These are phyloP conservation scores for Macropodus opercularis DNA, from an alignment of 2,797 vertebrate genomes.

Conservation along the genomic window DNA sequence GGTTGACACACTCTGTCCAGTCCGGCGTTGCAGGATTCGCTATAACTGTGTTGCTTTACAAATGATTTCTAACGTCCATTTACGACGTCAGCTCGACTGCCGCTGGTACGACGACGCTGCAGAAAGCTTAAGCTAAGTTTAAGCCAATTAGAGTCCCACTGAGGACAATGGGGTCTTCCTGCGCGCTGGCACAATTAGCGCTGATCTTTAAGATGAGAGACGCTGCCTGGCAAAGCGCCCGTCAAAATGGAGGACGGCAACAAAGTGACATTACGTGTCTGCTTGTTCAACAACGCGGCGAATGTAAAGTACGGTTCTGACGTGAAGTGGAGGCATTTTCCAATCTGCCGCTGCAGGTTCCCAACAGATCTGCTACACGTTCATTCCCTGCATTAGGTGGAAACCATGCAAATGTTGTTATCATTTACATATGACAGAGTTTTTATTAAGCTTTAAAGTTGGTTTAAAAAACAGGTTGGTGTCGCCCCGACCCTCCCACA, in stretches of 20 bases:
- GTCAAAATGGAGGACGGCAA: slow-evolving; percentile 61
- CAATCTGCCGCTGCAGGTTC: slow-evolving; percentile 57
- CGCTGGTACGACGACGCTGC: slow-evolving; percentile 41
- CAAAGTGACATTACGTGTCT: slow-evolving; percentile 80
- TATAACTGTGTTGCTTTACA: slow-evolving; percentile 51
- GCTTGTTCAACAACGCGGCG: slow-evolving; percentile 72
- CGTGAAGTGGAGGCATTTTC: slow-evolving; percentile 75
- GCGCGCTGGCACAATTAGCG: slow-evolving; percentile 75
- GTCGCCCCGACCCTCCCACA: background rate
- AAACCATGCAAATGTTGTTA: slow-evolving; percentile 31
- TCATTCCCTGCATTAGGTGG: slow-evolving; percentile 42
- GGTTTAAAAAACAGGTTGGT: slow-evolving; percentile 13
- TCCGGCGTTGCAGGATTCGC: slow-evolving; percentile 9
- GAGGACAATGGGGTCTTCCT: slow-evolving; percentile 63
- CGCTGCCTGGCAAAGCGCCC: slow-evolving; percentile 55
- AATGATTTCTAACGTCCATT: slow-evolving; percentile 67
- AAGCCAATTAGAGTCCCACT: slow-evolving; percentile 76
- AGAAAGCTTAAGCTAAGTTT: slow-evolving; percentile 82
- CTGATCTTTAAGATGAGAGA: slow-evolving; percentile 79
- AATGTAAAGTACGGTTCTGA: slow-evolving; percentile 81
- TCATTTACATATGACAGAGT: slow-evolving; percentile 24
- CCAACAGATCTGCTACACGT: slow-evolving; percentile 47
- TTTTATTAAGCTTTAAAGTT: slow-evolving; percentile 3
- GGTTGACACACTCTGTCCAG: too few relatives aligned
- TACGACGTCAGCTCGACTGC: slow-evolving; percentile 57